Percentiles rank a stretch among this genome's conserved stretches.
Evolutionary conservation across 2,113 vertebrate species (phyloP).

Genomic region (Pheucticus melanocephalus): DNA sequence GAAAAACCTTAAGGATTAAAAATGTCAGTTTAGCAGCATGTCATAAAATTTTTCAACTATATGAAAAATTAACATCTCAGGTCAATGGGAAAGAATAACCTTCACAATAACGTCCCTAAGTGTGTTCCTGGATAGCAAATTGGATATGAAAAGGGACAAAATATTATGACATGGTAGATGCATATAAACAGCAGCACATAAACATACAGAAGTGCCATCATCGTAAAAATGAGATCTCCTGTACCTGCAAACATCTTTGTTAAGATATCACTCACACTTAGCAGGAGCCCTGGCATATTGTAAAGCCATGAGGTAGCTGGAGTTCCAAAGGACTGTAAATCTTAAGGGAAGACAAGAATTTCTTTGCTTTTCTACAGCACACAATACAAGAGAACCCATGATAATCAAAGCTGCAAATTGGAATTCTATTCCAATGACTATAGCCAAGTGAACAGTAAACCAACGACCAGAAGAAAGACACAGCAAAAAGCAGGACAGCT

Average conservation of each 20-base stretch:
- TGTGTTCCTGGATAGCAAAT: neutral
- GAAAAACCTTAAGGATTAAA: neutral
- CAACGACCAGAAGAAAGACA: neutral
- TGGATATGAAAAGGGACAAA: neutral
- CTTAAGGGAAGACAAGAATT: neutral
- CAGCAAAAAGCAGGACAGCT: neutral
- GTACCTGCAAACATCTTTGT: neutral
- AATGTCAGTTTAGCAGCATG: neutral
- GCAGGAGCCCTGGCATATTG: neutral
- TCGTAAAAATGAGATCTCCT: neutral
- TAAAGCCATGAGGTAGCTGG: neutral
- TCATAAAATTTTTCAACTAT: neutral
- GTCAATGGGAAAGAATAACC: neutral
- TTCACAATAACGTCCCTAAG: neutral
- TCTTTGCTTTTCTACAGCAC: neutral
- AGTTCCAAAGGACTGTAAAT: neutral
- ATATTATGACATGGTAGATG: neutral
- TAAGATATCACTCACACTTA: neutral
- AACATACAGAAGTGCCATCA: neutral
- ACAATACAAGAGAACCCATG: neutral
- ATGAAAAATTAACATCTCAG: neutral
- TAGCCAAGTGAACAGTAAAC: neutral
- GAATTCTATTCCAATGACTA: neutral
- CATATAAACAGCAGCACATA: neutral
- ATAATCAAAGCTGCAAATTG: neutral